A percentile compares a stretch with the other conserved stretches of the same genome.
phyloP scores from a whole-genome alignment of 2,888 invertebrate genomes.

The Limnephilus auricula region DNA sequence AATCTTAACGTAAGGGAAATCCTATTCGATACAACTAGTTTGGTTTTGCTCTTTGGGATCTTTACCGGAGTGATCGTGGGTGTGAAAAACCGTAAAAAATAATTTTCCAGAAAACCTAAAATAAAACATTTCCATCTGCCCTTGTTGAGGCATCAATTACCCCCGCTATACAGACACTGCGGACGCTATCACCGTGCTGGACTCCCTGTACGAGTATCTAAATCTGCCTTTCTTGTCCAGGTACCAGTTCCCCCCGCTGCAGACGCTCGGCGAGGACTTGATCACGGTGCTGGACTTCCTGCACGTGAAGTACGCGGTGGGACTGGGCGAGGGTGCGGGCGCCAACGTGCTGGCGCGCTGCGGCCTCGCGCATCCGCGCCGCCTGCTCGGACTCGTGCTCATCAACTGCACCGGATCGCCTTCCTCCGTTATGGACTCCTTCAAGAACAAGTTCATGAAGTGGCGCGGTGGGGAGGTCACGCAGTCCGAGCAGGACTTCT shows the following conservation, averaged over 20 bases:
- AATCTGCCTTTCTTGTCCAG: conserved; percentile 71
- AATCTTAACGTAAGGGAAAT: too few relatives aligned
- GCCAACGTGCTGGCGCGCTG: conserved; percentile 92
- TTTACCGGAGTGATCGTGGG: too few relatives aligned
- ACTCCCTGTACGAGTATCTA: conserved; percentile 82
- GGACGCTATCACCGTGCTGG: conserved; percentile 88
- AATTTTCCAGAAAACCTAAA: too few relatives aligned
- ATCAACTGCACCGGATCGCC: conserved; percentile 93
- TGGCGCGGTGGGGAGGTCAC: conserved; percentile 91
- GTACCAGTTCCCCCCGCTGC: conserved; percentile 89
- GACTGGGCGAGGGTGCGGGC: conserved; percentile 92
- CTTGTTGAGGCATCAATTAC: too few relatives aligned
- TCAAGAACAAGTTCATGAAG: conserved; percentile 90
- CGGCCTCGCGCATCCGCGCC: conserved; percentile 87
- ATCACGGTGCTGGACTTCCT: conserved; percentile 89
- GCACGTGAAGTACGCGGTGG: conserved; percentile 89
- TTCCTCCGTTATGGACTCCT: conserved; percentile 90
- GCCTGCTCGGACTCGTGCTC: conserved; percentile 88
- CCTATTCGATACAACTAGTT: too few relatives aligned
- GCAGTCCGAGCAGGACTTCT: conserved; percentile 91
- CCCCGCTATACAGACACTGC: too few relatives aligned
- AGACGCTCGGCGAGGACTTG: conserved; percentile 88
- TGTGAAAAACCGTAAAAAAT: too few relatives aligned
- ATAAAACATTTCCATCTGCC: too few relatives aligned
- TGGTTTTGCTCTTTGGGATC: too few relatives aligned